phyloP scores from a whole-genome alignment of 2,888 invertebrate species.

The Lasioglossum lativentre region DNA sequence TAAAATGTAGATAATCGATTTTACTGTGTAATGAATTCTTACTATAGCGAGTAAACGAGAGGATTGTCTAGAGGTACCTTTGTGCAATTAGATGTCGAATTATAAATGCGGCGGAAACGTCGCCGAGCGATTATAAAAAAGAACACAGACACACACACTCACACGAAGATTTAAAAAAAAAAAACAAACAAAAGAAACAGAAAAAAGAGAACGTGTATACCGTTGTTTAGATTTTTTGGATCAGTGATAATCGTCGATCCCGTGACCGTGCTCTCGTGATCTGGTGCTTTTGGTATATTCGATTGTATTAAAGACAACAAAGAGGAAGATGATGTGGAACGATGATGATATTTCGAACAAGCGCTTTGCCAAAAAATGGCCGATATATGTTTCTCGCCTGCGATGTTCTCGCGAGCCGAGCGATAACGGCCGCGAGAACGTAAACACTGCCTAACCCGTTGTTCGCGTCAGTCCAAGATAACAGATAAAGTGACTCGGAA shows the following conservation, averaged over 20 bases:
- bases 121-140: neutral
- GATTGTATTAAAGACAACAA: constrained; percentile 39
- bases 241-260: constrained; percentile 69
- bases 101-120: constrained; percentile 13
- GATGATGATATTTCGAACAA: constrained; percentile 18
- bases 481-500: constrained; percentile 17
- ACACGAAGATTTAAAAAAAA: neutral
- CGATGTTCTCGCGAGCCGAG: constrained; percentile 53
- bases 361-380: constrained; percentile 62
- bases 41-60: constrained; percentile 66
- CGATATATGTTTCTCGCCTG: constrained; percentile 69
- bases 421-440: constrained; percentile 35
- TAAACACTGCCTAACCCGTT: constrained; percentile 72
- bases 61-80: constrained; percentile 73
- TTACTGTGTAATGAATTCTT: constrained; percentile 77
- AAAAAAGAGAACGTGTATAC: neutral
- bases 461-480: constrained; percentile 49
- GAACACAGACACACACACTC: neutral
- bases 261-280: constrained; percentile 71
- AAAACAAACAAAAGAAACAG: neutral
- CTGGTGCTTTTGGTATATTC: constrained; percentile 76
- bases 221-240: constrained; percentile 62
- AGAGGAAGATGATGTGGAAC: neutral
- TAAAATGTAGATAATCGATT: constrained; percentile 78
- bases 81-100: constrained; percentile 78